These are phyloP conservation scores for Apotomis capreana DNA, from an alignment of 2,888 invertebrate genomes.

Conservation along the genomic window DNA sequence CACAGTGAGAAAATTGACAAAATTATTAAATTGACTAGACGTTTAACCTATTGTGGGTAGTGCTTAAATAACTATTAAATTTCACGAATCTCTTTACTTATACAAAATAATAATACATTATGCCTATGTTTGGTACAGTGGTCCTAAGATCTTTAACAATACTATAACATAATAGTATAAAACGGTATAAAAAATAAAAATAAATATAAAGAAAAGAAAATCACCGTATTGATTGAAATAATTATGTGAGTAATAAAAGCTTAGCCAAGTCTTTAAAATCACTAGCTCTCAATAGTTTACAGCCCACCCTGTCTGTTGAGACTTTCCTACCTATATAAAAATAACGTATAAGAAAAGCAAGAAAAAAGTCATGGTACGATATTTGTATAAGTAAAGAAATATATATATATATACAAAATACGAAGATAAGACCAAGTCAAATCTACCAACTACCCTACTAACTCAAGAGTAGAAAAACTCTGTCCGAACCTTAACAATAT, in stretches of 20 bases:
- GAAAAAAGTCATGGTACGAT: too few species aligned
- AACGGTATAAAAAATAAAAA: too few species aligned
- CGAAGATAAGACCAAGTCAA: constrained; percentile 7
- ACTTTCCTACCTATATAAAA: too few species aligned
- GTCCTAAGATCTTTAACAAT: too few species aligned
- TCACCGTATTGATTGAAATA: too few species aligned
- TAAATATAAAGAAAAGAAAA: too few species aligned
- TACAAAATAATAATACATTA: neutral
- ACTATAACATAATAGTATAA: too few species aligned
- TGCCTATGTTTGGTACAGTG: too few species aligned
- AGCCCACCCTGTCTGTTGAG: too few species aligned
- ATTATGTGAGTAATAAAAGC: too few species aligned
- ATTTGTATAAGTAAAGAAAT: constrained; percentile 24
- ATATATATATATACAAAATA: neutral
- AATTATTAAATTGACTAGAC: constrained; percentile 55
- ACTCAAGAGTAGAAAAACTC: constrained; percentile 10
- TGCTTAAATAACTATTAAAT: constrained; percentile 34
- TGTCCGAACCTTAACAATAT: constrained; percentile 27
- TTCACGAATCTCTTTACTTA: constrained; percentile 38
- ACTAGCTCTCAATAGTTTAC: too few species aligned
- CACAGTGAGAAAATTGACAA: constrained; percentile 54
- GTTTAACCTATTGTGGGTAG: constrained; percentile 17
- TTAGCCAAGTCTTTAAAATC: too few species aligned
- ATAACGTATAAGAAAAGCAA: neutral
- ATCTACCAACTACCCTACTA: constrained; percentile 12